A percentile compares a stretch with the other conserved stretches of the same genome.
These are phyloP conservation scores for Platichthys stellatus DNA, from an alignment of 2,113 vertebrate genomes.

Conservation along the genomic window DNA sequence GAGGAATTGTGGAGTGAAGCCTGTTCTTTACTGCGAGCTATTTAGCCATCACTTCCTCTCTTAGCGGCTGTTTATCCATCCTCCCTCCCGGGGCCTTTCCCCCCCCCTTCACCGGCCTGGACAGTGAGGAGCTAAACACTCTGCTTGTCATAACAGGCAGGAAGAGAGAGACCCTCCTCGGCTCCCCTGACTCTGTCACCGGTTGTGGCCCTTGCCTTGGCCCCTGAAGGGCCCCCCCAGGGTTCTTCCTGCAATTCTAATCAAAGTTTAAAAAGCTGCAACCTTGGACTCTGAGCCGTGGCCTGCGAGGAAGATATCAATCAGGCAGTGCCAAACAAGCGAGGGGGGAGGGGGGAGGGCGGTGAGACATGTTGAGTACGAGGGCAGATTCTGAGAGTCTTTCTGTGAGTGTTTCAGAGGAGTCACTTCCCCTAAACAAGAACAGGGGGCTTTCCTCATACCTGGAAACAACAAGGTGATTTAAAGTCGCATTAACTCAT, in stretches of 20 bases:
- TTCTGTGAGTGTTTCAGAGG: conserved; percentile 19
- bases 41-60: conserved; percentile 35
- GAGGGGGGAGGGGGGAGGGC: conserved; percentile 32
- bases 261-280: conserved; percentile 71
- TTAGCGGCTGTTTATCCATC: conserved; percentile 19
- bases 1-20: conserved; percentile 22
- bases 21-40: conserved; percentile 22
- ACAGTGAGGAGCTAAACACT: conserved; percentile 61
- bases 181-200: conserved; percentile 23
- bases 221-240: conserved; percentile 7
- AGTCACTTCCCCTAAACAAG: conserved; percentile 24
- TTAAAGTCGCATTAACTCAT: conserved; percentile 63
- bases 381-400: conserved; percentile 38
- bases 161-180: conserved; percentile 34
- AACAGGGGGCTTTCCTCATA: conserved; percentile 29
- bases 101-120: conserved; percentile 13
- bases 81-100: conserved; percentile 12
- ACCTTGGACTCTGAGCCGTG: conserved; percentile 67
- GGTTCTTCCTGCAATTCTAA: conserved; percentile 80
- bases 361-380: conserved; percentile 22
- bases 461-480: conserved; percentile 46
- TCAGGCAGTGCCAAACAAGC: conserved; percentile 72
- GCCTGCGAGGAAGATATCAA: conserved; percentile 75
- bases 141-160: conserved; percentile 60
- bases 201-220: conserved; percentile 42